Conservation (phyloP, 2,113 vertebrate species). For the Erythrocercus mccallii region DNA sequence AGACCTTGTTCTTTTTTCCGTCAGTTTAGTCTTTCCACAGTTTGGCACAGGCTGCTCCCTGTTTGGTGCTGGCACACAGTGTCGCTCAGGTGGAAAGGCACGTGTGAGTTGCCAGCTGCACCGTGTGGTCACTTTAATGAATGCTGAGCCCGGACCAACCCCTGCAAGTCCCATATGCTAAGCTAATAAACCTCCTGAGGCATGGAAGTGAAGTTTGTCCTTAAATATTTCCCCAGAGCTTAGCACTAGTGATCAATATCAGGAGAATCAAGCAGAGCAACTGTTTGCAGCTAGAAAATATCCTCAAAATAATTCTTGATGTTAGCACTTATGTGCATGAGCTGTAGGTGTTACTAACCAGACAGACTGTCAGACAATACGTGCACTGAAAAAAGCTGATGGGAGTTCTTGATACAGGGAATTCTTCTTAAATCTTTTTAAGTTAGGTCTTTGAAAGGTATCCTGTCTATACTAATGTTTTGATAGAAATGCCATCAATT, state of each 20-base stretch:
- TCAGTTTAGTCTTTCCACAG: not conserved
- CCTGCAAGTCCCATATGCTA: not conserved
- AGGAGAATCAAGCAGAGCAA: not conserved
- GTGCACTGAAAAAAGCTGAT: accelerated
- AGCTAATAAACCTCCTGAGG: not conserved
- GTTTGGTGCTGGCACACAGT: not conserved
- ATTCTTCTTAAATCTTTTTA: not conserved
- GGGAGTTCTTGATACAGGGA: not conserved
- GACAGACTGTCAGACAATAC: not conserved
- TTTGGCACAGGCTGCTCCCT: not conserved
- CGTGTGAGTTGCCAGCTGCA: not conserved
- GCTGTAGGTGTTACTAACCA: not conserved
- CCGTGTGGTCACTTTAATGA: accelerated
- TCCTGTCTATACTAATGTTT: not conserved
- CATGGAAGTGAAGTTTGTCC: not conserved
- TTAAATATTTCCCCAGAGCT: not conserved
- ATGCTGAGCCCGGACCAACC: not conserved
- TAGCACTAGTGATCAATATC: not conserved
- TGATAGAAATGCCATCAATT: not conserved
- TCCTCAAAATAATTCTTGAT: not conserved
- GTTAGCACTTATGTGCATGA: not conserved
- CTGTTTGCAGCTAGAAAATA: not conserved
- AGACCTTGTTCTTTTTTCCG: not conserved
- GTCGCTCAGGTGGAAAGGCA: not conserved
- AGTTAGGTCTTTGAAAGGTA: not conserved